phyloP scores from a whole-genome alignment of 2,888 invertebrate genomes.

The Spialia ferax region DNA sequence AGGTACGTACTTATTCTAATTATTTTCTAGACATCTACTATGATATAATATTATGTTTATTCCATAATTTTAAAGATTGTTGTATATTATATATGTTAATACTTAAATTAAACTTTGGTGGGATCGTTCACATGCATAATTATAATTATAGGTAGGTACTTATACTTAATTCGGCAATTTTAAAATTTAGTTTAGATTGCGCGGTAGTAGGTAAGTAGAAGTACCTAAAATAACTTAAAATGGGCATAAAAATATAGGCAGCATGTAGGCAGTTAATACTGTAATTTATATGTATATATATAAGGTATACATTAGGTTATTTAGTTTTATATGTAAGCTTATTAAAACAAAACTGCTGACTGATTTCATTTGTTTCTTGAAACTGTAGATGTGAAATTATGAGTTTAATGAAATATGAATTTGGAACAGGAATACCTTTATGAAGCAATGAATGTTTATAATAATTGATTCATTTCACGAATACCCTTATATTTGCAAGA shows the following conservation, averaged over 20 bases:
- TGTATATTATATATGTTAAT: constrained; percentile 62
- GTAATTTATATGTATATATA: no score
- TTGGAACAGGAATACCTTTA: no score
- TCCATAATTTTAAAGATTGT: constrained; percentile 40
- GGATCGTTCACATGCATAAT: constrained; percentile 63
- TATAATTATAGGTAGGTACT: no score
- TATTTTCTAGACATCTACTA: constrained; percentile 35
- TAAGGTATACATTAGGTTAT: no score
- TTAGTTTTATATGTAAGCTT: no score
- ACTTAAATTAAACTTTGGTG: constrained; percentile 85
- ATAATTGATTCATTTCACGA: neutral
- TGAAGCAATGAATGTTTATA: no score
- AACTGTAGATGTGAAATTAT: neutral
- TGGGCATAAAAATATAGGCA: no score
- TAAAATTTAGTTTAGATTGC: constrained; percentile 10
- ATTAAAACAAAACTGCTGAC: no score
- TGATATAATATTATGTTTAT: constrained; percentile 23
- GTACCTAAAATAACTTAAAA: neutral
- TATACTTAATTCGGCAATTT: constrained; percentile 32
- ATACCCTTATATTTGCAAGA: neutral
- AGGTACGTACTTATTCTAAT: constrained; percentile 32
- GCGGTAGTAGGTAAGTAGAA: neutral
- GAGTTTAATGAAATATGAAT: neutral
- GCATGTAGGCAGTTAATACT: no score
- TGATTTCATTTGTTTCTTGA: neutral